These are phyloP conservation scores for Hoplostethus mediterraneus DNA, from an alignment of 2,797 vertebrate species.

Conservation along the genomic window DNA sequence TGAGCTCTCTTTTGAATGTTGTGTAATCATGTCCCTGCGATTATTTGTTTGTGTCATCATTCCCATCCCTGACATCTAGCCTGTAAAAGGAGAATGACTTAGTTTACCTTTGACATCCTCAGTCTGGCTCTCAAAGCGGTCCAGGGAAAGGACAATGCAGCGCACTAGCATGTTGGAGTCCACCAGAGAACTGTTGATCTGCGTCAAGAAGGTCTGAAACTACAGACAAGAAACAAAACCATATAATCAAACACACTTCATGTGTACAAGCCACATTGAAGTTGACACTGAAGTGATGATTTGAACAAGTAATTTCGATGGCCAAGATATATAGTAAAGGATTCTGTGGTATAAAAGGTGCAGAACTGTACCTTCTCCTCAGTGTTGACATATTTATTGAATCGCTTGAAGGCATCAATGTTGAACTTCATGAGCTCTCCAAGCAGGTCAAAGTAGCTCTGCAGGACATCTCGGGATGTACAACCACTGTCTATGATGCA, in stretches of 20 bases:
- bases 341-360: neutral
- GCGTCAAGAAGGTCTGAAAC: conserved; percentile 97
- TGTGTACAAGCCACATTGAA: neutral
- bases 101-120: conserved; percentile 94
- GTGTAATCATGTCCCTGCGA: too few relatives aligned
- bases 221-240: conserved; percentile 59
- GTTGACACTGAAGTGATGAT: neutral
- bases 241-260: neutral
- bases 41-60: too few relatives aligned
- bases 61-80: neutral
- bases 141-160: conserved; percentile 96
- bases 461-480: conserved; percentile 96
- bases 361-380: conserved; percentile 92
- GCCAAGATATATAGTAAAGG: neutral
- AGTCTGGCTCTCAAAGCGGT: conserved; percentile 95
- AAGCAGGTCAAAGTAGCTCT: conserved; percentile 98
- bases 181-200: conserved; percentile 98
- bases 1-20: too few relatives aligned
- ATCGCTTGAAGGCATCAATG: conserved; percentile 97
- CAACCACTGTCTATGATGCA: conserved; percentile 99
- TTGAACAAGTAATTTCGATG: neutral
- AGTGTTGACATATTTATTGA: conserved; percentile 98
- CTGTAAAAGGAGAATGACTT: too few relatives aligned
- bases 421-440: conserved; percentile 99
- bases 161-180: conserved; percentile 99